These are phyloP conservation scores for Melopsittacus undulatus DNA, from an alignment of 2,797 vertebrate species.

Conservation along the genomic window DNA sequence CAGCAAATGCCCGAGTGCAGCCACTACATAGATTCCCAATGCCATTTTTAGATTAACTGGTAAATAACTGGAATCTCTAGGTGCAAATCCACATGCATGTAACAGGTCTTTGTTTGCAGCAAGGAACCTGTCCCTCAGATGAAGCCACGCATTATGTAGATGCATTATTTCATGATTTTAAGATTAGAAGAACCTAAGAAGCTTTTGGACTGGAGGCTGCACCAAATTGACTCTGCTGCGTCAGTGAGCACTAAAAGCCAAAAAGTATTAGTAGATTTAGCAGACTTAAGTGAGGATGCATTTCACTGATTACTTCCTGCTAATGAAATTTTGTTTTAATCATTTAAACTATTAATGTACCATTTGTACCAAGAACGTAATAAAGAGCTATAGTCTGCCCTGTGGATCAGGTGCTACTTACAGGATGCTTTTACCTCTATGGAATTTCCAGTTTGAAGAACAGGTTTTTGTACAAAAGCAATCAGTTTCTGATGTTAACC, in stretches of 20 bases:
- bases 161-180: slow-evolving; percentile 39
- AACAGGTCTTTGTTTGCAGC: neutral
- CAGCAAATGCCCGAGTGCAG: fast-evolving
- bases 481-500: neutral
- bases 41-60: neutral
- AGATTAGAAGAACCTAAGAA: slow-evolving; percentile 65
- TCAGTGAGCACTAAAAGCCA: slow-evolving; percentile 55
- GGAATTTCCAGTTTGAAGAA: neutral
- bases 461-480: neutral
- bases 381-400: neutral
- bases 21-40: neutral
- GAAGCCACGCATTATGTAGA: neutral
- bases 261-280: slow-evolving; percentile 48
- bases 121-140: neutral
- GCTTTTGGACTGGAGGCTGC: slow-evolving; percentile 43
- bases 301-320: slow-evolving; percentile 73
- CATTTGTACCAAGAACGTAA: neutral
- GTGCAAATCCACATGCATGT: neutral
- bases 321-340: slow-evolving; percentile 67
- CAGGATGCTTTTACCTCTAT: neutral
- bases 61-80: neutral
- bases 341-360: slow-evolving; percentile 42
- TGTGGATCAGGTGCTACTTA: neutral
- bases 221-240: slow-evolving; percentile 57
- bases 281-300: slow-evolving; percentile 62